Evolutionary conservation across 2,888 invertebrate genomes (phyloP), one percentile per base, ranked within the genome.

Genomic region (Drosophila rellima): DNA sequence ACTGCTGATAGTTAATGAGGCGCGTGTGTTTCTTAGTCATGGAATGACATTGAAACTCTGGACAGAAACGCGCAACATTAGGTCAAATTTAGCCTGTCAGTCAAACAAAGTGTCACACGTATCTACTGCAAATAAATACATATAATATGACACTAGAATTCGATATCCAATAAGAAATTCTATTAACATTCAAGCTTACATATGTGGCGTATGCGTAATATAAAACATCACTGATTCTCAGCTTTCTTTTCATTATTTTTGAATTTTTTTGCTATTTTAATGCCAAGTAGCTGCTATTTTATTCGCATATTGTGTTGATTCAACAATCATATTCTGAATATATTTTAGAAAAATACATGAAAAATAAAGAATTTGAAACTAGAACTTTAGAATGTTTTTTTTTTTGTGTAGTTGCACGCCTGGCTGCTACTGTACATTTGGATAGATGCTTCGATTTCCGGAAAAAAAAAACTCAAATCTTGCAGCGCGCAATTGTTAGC

Each of bases 1-100:
- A 42, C 39, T 56, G 44, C 54, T 51, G 40, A 62, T 54, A 45
- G 61, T 61, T 65, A 70, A 76, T 74, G 71, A 76, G 62, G 39
- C 50, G 51, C 65, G 61, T 62, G 70, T 62, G 50, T 8, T 26
- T 26, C 45, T 37, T 47, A 60, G 56, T 74, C 74, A 74, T 54
- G 47, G 23, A 44, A 61, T 61, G 51, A 72, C 51, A 54, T 18
- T 51, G 44, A 23, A 26, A 44, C 56, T 45, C 17, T 35, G 15
- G 8, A 1, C 11, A 33, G 15, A 2, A 31, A 18, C 8, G 26
- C 45, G 8, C 31, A 11, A 23, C 44, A 44, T 56, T 35, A 11
- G 23, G 13, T 33, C 31, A 13, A 33, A 35, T 45, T 23, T 20
- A 15, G n/a, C 7, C 44, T 42, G 56, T 56, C 44, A 56, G 23